These are phyloP conservation scores for Brotula barbata DNA, from an alignment of 2,797 vertebrate genomes.

Conservation along the genomic window DNA sequence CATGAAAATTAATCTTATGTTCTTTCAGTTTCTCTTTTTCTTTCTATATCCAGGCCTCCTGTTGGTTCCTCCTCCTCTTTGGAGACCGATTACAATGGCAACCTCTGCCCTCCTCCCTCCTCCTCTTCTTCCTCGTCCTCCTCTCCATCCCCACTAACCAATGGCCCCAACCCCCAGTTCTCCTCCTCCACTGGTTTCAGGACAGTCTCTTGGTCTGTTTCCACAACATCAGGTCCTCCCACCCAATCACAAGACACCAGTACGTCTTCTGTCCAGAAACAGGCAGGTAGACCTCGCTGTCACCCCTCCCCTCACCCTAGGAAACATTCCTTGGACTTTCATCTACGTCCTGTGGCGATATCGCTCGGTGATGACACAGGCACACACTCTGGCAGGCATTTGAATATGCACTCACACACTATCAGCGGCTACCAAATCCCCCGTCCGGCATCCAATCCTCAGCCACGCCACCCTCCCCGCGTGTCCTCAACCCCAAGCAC, in stretches of 20 bases:
- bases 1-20: background rate
- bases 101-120: slow-evolving; percentile 69
- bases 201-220: slow-evolving; percentile 39
- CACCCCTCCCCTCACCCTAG: slow-evolving; percentile 69
- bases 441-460: slow-evolving; percentile 37
- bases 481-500: slow-evolving; percentile 61
- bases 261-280: slow-evolving; percentile 27
- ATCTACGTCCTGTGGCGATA: slow-evolving; percentile 49
- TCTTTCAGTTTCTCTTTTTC: background rate
- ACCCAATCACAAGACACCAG: slow-evolving; percentile 58
- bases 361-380: slow-evolving; percentile 15
- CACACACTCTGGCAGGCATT: background rate
- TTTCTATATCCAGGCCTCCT: slow-evolving; percentile 51
- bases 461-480: slow-evolving; percentile 17
- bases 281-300: slow-evolving; percentile 34
- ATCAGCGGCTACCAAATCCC: slow-evolving; percentile 64
- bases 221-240: slow-evolving; percentile 21
- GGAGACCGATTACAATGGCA: slow-evolving; percentile 63
- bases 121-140: slow-evolving; percentile 67
- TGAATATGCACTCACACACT: background rate
- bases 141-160: slow-evolving; percentile 43
- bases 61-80: slow-evolving; percentile 60
- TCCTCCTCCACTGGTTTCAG: slow-evolving; percentile 25
- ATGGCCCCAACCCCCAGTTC: slow-evolving; percentile 27
- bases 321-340: slow-evolving; percentile 71